Base-by-base conservation (phyloP, 2,113 vertebrate species). In the Actinemys pallida region DNA sequence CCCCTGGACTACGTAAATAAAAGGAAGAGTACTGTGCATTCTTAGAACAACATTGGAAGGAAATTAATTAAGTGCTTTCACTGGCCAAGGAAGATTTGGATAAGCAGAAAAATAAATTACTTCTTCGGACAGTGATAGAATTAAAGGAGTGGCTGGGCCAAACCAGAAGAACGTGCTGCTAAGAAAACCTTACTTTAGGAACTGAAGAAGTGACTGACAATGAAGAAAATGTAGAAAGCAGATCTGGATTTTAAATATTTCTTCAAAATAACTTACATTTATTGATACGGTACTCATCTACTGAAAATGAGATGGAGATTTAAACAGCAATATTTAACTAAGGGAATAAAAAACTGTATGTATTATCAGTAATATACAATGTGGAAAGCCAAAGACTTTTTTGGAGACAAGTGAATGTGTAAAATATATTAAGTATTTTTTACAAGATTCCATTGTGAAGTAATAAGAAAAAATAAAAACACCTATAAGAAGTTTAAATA, bases 81-180 rank as follows among this genome's bases (percentile, higher is more conserved):
- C 35, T 90, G 87, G 35, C 62, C 83, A 90, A 93, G 95, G 76
- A 93, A 95, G 78, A 96, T 93, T 95, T 89, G 87, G 78, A 95
- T 93, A 94, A 96, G 83, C 83, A 97, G 84, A 96, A 96, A 96
- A 96, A 97, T 84, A 93, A 97, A 96, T 94, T 95, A 90, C 42
- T 96, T 87, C 72, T 96, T 95, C 22, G 87, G 86, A 95, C 49
- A 92, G 7, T 87, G 78, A 93, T 86, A 95, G 80, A 96, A 89
- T 39, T 53, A 89, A 94, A 94, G 69, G 76, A 96, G 89, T 90
- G 82, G 47, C 76, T 91, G 79, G 29, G 93, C 16, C 86, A 91
- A 93, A 92, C 90, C 39, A 92, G 80, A 81, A 42, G 91, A 83
- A 88, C 84, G 14, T 39, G 50, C 49, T 93, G 80, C 49, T 80